Evolutionary conservation across 1,140 invertebrate species (phyloP), one percentile per base, ranked within the genome.

Genomic region (Oryzaephilus surinamensis): DNA sequence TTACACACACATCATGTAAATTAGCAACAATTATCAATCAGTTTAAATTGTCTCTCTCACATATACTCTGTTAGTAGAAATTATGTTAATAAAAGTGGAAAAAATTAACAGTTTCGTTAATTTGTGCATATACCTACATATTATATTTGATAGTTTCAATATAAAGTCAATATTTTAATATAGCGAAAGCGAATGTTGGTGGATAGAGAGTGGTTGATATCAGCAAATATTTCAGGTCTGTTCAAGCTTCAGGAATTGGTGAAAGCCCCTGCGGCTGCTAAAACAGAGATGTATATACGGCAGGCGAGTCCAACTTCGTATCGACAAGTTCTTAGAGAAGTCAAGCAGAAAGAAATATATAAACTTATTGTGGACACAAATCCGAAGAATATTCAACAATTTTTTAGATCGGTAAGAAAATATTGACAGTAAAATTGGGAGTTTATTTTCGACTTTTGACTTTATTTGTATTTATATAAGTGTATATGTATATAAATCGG

Each of bases 241-340:
- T 79, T 93, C 45, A 84, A 89, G 57, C 74, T 93, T 3, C 81
- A 92, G 61, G 81, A 89, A 50, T 65, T 94, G 46, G 77, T 88
- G 38, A 79, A 79, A 51, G 60, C 70, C 4, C 71, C 79, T 19
- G 70, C 74, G 2, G 67, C 76, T 10, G 46, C 69, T 20, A 73
- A 74, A 39, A 78, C 77, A 1, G 86, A 91, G 63, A 80, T 91
- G 72, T 87, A 88, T 57, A 85, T 88, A 37, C 73, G 85, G 23
- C 80, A 89, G 60, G 77, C 76, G 2, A 74, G 73, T 38, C 73
- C 79, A 15, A 67, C 70, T 13, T 78, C 80, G 5, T 91, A 91
- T 63, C 66, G 87, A 43, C 75, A 83, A 46, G 79, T 87, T 2
- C 65, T 92, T 4, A 70, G 76, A 24, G 84, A 87, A 54, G 74